Evolutionary conservation across 2,888 invertebrate species (phyloP), one percentile per base, ranked within the genome.

Genomic region (Pseudococcus viburni): DNA sequence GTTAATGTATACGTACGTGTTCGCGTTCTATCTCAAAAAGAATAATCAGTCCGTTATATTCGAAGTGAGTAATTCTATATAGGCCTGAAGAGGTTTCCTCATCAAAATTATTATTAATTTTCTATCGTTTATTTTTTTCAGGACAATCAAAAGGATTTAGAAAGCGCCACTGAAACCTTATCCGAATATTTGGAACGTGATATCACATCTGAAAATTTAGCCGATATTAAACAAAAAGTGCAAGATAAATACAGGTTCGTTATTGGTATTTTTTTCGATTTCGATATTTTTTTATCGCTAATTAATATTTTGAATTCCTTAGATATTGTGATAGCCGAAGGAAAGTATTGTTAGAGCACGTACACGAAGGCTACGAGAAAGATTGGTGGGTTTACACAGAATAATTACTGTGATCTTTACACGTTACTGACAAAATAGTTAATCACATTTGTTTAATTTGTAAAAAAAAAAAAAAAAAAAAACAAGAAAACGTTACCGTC

Each of bases 21-120:
- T 99, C 94, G 99, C 99, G 91, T 99, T 98, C 93, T 99, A 99
- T 93, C 94, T 99, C 92, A 95, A 95, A 92, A 98, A 98, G 93
- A 99, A 98, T 94, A 99, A 99, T 93, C 99, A 99, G 93, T 97
- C 98, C 91, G 96, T 97, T 93, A 98, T 99, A 92, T 99, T 99
- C 92, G 99, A 99, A 92, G 93, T 93, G 90, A 91, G 91, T 91
- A 42, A 12, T 33, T n/a, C n/a, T n/a, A n/a, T n/a, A n/a, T n/a
- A n/a, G n/a, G 3, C 17, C 15, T 51, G 51, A 51, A 51, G 7
- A 7, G 17, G 12, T 51, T 12, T 51, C 1, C 26, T 2, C 1
- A 2, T 33, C 3, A 3, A 33, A 33, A 33, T 33, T 3, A 33
- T 33, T 33, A 33, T 33, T 33, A 33, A 2, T 33, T 33, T 33